Evolutionary conservation across 2,113 vertebrate species (phyloP), one percentile per base, ranked within the genome.

Genomic region (Stegastes partitus): DNA sequence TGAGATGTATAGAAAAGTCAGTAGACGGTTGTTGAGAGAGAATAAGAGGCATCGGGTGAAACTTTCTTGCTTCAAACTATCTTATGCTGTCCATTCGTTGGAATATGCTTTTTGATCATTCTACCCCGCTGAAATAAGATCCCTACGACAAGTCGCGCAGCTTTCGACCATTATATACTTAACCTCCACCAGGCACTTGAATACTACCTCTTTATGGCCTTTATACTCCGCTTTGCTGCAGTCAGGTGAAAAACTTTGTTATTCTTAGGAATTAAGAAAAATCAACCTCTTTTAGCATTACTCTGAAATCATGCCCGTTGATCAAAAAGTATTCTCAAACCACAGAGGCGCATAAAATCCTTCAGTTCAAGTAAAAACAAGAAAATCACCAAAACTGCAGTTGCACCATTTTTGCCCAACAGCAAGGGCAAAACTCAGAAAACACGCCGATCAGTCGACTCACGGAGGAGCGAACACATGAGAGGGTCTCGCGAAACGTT

Each of bases 141-240:
- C 58, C n/a, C 4, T 21, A 26, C 21, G 11, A 53, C 12, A 49
- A 78, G 25, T 54, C 53, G n/a, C 61, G 68, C 85, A 85, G 74
- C 83, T 73, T 81, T 58, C 64, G 57, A 86, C 50, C 56, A 54
- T 64, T 61, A 67, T 80, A 88, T 39, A 55, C 57, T 67, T 31
- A 44, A 54, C 79, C 83, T 87, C 87, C 76, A 82, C 89, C 93
- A 95, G 94, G 94, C 94, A 95, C 93, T 94, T 95, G 79, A 93
- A 93, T 87, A 91, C 75, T 64, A 81, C 72, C 83, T 81, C 82
- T 83, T 63, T 88, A 90, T 88, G 85, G 79, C 87, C 91, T 80
- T 84, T 68, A 70, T 42, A 70, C 83, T 68, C 68, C 66, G 64
- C 68, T 59, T 54, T 80, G 72, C 58, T 89, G 50, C 64, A 19